These are phyloP conservation scores for Antechinus stuartii DNA, from an alignment of 2,113 vertebrate species.

Conservation along the genomic window DNA sequence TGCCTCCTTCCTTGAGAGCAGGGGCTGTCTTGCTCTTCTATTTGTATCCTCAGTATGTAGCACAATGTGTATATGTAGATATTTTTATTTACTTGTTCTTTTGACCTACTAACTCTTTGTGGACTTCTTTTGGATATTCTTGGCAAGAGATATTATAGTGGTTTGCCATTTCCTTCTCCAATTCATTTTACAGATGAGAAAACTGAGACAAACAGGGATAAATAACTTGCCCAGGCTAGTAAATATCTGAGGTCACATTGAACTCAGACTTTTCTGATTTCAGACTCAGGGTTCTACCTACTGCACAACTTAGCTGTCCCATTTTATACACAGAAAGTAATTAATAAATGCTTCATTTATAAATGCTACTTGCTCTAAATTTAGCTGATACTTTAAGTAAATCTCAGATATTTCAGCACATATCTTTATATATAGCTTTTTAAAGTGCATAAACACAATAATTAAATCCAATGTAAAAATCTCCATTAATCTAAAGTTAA, in stretches of 20 bases:
- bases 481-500: not conserved
- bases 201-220: not conserved
- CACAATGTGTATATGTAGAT: not conserved
- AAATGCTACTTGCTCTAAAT: not conserved
- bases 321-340: not conserved
- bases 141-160: not conserved
- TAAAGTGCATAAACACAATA: not conserved
- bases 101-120: not conserved
- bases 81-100: not conserved
- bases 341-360: not conserved
- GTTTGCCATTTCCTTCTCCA: not conserved
- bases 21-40: not conserved
- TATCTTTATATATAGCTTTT: not conserved
- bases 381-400: not conserved
- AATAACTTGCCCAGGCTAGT: not conserved
- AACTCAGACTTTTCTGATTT: not conserved
- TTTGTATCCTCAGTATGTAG: not conserved
- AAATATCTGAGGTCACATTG: not conserved
- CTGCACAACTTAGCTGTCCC: not conserved
- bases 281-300: no score
- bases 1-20: not conserved
- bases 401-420: not conserved
- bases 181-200: not conserved
- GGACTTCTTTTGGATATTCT: not conserved
- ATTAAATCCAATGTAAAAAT: not conserved